Conservation (phyloP, 1,140 invertebrate genomes). For the Metopolophium dirhodum region DNA sequence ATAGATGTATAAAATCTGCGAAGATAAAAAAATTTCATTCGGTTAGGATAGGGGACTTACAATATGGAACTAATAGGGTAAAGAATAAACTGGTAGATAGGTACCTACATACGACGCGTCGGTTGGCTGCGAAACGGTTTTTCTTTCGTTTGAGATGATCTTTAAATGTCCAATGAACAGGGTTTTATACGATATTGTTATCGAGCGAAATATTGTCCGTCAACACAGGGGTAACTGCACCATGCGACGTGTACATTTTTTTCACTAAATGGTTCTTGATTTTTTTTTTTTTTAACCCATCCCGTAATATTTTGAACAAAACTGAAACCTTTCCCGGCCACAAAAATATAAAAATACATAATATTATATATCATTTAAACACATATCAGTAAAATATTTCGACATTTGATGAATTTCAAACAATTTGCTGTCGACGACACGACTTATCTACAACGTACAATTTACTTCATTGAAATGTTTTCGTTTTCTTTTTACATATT, state of each 20-base stretch:
- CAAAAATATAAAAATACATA: background rate
- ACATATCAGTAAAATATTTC: slow-evolving; percentile 18
- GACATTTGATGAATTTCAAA: background rate
- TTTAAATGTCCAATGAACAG: background rate
- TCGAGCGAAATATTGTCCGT: background rate
- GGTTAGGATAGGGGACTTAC: background rate
- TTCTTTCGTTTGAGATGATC: background rate
- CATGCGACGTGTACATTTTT: background rate
- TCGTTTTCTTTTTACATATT: background rate
- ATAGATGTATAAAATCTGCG: background rate
- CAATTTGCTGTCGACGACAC: background rate
- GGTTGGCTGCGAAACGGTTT: background rate
- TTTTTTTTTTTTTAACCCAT: background rate
- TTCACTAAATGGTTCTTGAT: background rate
- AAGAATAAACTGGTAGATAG: background rate
- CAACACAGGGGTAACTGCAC: background rate
- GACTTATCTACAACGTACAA: background rate
- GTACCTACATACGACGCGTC: background rate
- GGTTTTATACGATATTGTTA: background rate
- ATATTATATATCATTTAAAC: background rate
- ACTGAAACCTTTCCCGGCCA: background rate
- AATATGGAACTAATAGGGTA: background rate
- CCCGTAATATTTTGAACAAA: background rate
- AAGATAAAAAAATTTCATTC: background rate
- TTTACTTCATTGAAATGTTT: background rate